Evolutionary conservation across 92 coral and sea anemone species (phyloP).

Genomic region (Palythoa caribaeorum): DNA sequence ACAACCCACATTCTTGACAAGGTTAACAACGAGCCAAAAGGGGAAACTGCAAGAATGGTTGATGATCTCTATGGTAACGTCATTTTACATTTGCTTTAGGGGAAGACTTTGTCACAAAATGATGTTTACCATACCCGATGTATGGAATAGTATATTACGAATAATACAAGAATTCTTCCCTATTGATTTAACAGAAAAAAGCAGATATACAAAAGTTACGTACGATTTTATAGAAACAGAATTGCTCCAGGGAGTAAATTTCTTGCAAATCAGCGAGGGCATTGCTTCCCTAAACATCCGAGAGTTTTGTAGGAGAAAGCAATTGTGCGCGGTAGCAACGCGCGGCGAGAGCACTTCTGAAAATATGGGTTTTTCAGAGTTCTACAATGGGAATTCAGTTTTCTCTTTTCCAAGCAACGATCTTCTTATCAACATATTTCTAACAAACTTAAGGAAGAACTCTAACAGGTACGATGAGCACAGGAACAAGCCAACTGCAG

Average conservation of each 20-base stretch:
- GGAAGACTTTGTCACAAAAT: constrained; percentile 50
- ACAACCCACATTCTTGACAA: too few relatives aligned
- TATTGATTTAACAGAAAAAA: constrained; percentile 23
- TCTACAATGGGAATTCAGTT: constrained; percentile 36
- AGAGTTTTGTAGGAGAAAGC: constrained; percentile 2
- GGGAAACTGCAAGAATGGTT: constrained; percentile 1
- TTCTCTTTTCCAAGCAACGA: constrained; percentile 64
- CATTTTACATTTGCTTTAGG: constrained; percentile 20
- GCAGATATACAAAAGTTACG: constrained; percentile 52
- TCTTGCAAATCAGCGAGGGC: background rate
- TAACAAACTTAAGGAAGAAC: constrained; percentile 21
- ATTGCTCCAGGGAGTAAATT: constrained; percentile 3
- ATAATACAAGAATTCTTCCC: constrained; percentile 50
- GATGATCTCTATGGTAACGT: constrained; percentile 1
- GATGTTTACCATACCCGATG: constrained; percentile 22
- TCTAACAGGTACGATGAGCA: constrained; percentile 6
- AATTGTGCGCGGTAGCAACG: background rate
- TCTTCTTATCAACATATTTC: constrained; percentile 43
- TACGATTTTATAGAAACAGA: constrained; percentile 1
- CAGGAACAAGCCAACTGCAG: constrained; percentile 23
- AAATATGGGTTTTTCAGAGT: constrained; percentile 2
- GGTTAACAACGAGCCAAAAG: background rate
- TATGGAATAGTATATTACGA: constrained; percentile 18
- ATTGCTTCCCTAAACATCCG: constrained; percentile 1
- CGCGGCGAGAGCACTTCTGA: background rate